Percentiles rank a stretch among this genome's conserved stretches.
Evolutionary conservation across 2,797 vertebrate genomes (phyloP).

Genomic region (Ptychobarbus kaznakovi): DNA sequence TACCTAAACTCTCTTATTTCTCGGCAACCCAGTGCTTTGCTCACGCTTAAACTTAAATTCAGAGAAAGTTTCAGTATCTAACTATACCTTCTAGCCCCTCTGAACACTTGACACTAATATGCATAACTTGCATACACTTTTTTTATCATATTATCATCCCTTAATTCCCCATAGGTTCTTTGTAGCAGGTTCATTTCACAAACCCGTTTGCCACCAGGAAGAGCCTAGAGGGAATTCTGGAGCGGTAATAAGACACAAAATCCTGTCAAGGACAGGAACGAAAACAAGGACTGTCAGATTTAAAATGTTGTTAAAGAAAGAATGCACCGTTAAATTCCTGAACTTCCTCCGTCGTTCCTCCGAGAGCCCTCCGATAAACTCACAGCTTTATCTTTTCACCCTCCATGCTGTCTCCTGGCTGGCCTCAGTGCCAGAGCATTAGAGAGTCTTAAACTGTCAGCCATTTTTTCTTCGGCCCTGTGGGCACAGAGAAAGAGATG

Average conservation of each 20-base stretch:
- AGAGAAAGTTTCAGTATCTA: constrained; percentile 19
- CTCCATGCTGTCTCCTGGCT: constrained; percentile 39
- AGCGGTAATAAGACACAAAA: constrained; percentile 23
- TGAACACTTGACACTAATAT: constrained; percentile 26
- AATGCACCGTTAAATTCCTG: constrained; percentile 30
- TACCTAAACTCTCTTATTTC: neutral
- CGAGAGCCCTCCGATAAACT: constrained; percentile 33
- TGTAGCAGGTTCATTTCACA: constrained; percentile 24
- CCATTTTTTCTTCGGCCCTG: constrained; percentile 36
- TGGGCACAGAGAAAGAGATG: constrained; percentile 34
- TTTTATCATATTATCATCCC: constrained; percentile 5
- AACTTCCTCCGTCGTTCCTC: constrained; percentile 32
- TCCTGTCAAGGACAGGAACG: constrained; percentile 32
- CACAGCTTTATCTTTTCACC: too few relatives aligned
- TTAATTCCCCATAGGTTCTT: constrained; percentile 16
- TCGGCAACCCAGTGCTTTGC: neutral
- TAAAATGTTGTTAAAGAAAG: constrained; percentile 3
- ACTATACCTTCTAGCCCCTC: neutral
- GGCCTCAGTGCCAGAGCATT: constrained; percentile 40
- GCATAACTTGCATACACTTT: neutral
- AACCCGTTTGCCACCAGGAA: constrained; percentile 12
- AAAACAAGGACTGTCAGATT: constrained; percentile 18
- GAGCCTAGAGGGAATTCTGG: constrained; percentile 12
- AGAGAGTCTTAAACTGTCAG: constrained; percentile 56
- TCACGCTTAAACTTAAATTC: neutral